phyloP scores from a whole-genome alignment of 2,797 vertebrate genomes.

The Rhodeus uyekii region DNA sequence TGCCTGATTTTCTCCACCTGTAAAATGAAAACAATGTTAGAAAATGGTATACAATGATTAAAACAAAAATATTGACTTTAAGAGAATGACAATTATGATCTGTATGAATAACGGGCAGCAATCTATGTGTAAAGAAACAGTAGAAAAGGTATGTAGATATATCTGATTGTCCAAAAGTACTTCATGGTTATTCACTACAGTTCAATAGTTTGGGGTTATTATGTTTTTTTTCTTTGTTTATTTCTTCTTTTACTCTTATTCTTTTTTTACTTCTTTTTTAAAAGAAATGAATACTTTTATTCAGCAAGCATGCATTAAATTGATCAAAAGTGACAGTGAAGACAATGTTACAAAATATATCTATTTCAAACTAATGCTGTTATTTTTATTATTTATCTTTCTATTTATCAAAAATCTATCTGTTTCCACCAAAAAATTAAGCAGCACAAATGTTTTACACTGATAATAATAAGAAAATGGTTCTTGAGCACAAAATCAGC shows the following conservation, averaged over 20 bases:
- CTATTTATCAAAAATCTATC: too few relatives aligned
- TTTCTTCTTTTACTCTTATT: too few relatives aligned
- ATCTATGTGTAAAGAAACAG: background rate
- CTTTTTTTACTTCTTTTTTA: too few relatives aligned
- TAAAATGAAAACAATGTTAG: background rate
- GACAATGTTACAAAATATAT: background rate
- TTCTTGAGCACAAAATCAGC: background rate
- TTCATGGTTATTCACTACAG: background rate
- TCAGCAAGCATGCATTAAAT: background rate
- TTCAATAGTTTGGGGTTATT: too few relatives aligned
- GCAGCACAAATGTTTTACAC: background rate
- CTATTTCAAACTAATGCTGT: background rate
- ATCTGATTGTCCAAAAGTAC: background rate
- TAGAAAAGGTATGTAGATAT: background rate
- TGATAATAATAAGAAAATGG: background rate
- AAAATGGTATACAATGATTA: background rate
- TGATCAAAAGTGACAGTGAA: background rate
- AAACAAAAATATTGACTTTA: too few relatives aligned
- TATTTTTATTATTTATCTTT: too few relatives aligned
- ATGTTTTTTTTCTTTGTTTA: background rate
- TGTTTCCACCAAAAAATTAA: background rate
- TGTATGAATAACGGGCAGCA: background rate
- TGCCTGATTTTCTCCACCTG: constrained; percentile 90
- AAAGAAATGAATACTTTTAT: background rate
- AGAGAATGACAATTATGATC: background rate